These are phyloP conservation scores for Rhombomys opimus DNA, from an alignment of 2,113 vertebrate genomes.

Conservation along the genomic window DNA sequence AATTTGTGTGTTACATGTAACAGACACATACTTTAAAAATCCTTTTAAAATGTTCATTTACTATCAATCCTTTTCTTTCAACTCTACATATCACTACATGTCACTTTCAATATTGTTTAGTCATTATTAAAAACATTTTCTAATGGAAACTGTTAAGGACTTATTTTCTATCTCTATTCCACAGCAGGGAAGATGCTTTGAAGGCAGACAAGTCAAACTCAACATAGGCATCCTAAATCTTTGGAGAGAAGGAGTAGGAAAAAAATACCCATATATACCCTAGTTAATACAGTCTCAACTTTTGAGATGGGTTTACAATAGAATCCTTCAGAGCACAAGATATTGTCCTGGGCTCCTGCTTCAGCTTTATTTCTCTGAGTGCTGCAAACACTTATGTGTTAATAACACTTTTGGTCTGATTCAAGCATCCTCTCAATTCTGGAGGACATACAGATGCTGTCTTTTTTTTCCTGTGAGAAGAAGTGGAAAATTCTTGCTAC, in stretches of 20 bases:
- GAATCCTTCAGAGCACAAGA: background rate
- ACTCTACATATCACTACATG: background rate
- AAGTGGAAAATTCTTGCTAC: background rate
- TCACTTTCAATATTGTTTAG: conserved; percentile 12
- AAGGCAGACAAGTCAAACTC: background rate
- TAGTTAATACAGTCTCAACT: background rate
- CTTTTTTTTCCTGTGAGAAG: background rate
- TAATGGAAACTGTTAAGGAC: conserved; percentile 40
- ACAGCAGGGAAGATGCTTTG: conserved; percentile 18
- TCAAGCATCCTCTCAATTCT: conserved; percentile 3
- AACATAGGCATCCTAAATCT: background rate
- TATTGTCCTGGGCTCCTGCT: background rate
- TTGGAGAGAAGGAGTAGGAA: background rate
- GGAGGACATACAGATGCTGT: background rate
- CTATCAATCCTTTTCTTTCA: background rate
- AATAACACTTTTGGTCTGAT: background rate
- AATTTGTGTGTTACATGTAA: background rate
- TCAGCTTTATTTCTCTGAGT: background rate
- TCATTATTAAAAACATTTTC: conserved; percentile 39
- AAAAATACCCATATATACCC: background rate
- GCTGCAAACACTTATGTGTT: conserved; percentile 3
- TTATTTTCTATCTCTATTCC: background rate
- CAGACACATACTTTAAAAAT: conserved; percentile 4
- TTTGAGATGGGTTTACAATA: background rate
- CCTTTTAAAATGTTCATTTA: background rate